phyloP scores from a whole-genome alignment of 2,888 invertebrate species.

The Pegoplata infirma region DNA sequence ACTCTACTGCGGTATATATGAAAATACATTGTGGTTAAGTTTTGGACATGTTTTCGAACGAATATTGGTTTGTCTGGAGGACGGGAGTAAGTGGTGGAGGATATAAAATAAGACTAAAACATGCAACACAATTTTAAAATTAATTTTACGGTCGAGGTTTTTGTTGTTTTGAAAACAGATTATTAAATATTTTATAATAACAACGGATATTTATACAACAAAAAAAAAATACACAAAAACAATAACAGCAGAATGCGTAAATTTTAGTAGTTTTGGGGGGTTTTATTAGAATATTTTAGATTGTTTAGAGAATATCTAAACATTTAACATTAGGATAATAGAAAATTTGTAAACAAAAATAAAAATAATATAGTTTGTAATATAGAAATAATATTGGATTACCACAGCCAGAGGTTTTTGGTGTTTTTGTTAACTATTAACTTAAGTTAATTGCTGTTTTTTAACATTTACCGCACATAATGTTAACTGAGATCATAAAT shows the following conservation, averaged over 20 bases:
- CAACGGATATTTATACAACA: slow-evolving; percentile 19
- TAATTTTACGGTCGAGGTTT: slow-evolving; percentile 19
- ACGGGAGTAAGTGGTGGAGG: too few relatives aligned
- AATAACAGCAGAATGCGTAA: too few relatives aligned
- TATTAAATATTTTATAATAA: slow-evolving; percentile 24
- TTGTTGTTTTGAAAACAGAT: slow-evolving; percentile 13
- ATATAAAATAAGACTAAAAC: neutral
- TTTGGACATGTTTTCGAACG: slow-evolving; percentile 9
- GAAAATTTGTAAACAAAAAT: too few relatives aligned
- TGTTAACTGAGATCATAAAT: too few relatives aligned
- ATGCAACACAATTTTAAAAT: slow-evolving; percentile 11
- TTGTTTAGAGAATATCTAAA: too few relatives aligned
- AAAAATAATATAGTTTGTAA: too few relatives aligned
- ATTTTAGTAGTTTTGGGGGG: neutral
- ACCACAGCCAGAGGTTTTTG: neutral
- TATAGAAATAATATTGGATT: neutral
- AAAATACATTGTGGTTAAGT: slow-evolving; percentile 22
- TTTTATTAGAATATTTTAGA: neutral
- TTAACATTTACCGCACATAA: neutral
- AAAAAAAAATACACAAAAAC: too few relatives aligned
- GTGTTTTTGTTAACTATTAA: neutral
- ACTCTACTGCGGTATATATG: slow-evolving; percentile 12
- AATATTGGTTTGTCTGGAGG: too few relatives aligned
- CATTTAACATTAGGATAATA: too few relatives aligned
- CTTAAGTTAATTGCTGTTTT: neutral